These are phyloP conservation scores for Petrolisthes cinctipes DNA, from an alignment of 2,888 invertebrate genomes.

Conservation along the genomic window DNA sequence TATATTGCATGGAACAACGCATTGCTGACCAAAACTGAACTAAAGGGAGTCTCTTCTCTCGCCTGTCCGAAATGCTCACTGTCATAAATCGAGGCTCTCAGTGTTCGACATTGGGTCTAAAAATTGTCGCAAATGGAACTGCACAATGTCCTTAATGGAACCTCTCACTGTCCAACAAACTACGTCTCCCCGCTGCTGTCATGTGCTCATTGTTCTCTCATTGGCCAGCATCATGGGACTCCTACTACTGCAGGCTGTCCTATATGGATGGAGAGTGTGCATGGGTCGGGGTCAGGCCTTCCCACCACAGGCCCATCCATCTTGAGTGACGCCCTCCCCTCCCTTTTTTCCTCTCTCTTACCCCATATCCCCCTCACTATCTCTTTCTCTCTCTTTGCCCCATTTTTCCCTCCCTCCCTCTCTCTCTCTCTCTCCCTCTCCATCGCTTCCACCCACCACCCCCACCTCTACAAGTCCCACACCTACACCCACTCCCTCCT, in stretches of 20 bases:
- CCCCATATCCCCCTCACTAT: background rate
- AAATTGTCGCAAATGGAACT: too few species aligned
- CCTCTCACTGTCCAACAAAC: too few species aligned
- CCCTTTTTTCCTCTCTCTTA: background rate
- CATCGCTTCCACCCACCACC: background rate
- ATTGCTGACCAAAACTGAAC: too few species aligned
- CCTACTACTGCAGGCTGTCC: background rate
- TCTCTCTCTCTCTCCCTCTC: constrained; percentile 1
- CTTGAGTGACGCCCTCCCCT: background rate
- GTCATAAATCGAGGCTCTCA: too few species aligned
- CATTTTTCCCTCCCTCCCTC: background rate
- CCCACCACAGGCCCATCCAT: background rate
- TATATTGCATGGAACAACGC: too few species aligned
- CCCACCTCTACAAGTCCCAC: background rate
- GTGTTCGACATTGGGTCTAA: too few species aligned
- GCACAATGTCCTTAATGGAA: too few species aligned
- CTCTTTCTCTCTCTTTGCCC: constrained; percentile 5
- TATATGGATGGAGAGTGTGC: background rate
- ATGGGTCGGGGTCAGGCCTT: too few species aligned
- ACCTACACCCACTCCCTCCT: constrained; percentile 9
- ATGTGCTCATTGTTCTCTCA: too few species aligned
- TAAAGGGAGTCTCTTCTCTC: too few species aligned
- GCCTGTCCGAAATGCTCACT: too few species aligned
- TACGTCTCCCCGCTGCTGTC: too few species aligned
- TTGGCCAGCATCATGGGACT: background rate